Conservation (phyloP, 2,113 vertebrate genomes). For the Panthera leo region DNA sequence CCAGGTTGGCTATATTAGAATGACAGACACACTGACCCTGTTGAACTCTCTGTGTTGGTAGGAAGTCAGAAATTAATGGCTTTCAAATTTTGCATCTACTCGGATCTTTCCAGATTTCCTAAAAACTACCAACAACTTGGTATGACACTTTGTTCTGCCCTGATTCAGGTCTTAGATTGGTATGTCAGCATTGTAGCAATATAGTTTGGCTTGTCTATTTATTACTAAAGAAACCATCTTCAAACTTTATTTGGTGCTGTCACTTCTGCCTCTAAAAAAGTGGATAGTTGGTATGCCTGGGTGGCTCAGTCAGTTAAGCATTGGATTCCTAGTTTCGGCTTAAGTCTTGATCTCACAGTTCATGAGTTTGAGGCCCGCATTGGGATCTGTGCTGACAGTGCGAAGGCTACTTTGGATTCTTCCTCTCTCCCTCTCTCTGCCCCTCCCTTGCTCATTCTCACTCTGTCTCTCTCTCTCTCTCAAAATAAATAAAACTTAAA, state of each 20-base stretch:
- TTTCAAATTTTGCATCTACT: conserved; percentile 8
- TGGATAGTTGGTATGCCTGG: not conserved
- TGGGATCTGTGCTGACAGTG: too few species aligned
- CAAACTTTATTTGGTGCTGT: not conserved
- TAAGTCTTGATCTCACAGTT: too few species aligned
- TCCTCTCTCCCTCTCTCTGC: too few species aligned
- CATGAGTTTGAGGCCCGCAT: too few species aligned
- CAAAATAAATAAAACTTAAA: too few species aligned
- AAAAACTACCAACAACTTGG: conserved; percentile 8
- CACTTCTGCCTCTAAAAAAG: not conserved
- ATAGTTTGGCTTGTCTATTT: not conserved
- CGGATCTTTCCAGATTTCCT: conserved; percentile 12
- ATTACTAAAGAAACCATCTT: conserved; percentile 31
- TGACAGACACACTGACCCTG: conserved; percentile 31
- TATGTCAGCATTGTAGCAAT: not conserved
- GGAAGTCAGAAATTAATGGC: conserved; percentile 47
- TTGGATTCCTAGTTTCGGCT: too few species aligned
- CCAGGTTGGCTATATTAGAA: conserved; percentile 48
- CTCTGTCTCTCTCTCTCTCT: too few species aligned
- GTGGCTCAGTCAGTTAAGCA: too few species aligned
- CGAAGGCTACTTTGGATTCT: too few species aligned
- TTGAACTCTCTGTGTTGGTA: conserved; percentile 33
- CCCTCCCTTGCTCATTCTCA: too few species aligned
- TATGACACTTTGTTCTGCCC: conserved; percentile 21
- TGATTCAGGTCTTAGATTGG: conserved; percentile 37